A percentile compares a stretch with the other conserved stretches of the same genome.
Evolutionary conservation across 2,888 invertebrate species (phyloP).

Genomic region (Hemicrepidius hirtus): DNA sequence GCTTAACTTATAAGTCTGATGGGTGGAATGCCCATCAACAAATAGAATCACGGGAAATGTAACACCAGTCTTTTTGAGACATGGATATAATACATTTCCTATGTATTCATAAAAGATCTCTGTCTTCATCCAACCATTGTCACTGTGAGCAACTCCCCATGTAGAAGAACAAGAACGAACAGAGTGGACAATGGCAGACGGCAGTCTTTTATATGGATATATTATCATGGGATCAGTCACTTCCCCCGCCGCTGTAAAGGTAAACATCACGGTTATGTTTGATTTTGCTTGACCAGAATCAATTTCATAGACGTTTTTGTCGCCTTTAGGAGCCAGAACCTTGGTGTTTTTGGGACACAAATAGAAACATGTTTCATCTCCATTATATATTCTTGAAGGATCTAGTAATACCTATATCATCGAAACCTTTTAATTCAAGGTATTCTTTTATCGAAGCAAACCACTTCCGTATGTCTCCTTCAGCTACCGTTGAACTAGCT

Average conservation of each 20-base stretch:
- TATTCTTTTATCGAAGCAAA: not conserved
- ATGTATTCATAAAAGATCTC: slow-evolving; percentile 58
- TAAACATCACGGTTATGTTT: not conserved
- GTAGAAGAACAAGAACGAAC: not conserved
- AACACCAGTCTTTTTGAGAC: slow-evolving; percentile 35
- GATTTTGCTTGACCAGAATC: not conserved
- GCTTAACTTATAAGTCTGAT: slow-evolving; percentile 54
- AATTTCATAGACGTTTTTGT: not conserved
- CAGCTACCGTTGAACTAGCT: not conserved
- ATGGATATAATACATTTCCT: slow-evolving; percentile 38
- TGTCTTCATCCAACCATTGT: slow-evolving; percentile 6
- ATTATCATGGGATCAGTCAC: not conserved
- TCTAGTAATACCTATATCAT: not conserved
- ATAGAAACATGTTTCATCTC: not conserved
- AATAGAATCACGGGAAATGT: slow-evolving; percentile 38
- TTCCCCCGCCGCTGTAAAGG: not conserved
- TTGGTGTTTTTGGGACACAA: not conserved
- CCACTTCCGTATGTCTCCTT: not conserved
- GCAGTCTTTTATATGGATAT: not conserved
- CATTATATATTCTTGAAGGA: not conserved
- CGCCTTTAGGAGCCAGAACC: not conserved
- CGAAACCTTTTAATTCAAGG: not conserved
- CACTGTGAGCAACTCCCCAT: not conserved
- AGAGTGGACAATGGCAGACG: not conserved
- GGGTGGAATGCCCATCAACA: slow-evolving; percentile 55